A percentile compares a stretch with the other conserved stretches of the same genome.
These are phyloP conservation scores for Bothrops jararaca DNA, from an alignment of 2,113 vertebrate genomes.

Conservation along the genomic window DNA sequence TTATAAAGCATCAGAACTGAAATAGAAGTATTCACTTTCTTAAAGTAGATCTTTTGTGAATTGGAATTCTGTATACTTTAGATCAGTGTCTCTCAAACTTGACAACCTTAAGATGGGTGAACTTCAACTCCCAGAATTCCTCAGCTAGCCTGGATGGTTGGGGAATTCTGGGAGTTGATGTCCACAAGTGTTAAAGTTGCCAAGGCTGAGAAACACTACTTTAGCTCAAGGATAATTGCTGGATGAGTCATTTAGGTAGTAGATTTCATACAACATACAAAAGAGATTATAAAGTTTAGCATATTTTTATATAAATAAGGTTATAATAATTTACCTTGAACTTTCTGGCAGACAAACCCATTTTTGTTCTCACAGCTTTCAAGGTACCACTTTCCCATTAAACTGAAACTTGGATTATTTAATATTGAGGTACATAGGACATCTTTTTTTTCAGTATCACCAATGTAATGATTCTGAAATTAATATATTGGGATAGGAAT, in stretches of 20 bases:
- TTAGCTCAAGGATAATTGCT: background rate
- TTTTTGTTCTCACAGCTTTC: conserved; percentile 81
- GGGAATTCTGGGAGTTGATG: background rate
- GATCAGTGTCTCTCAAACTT: background rate
- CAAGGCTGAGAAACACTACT: background rate
- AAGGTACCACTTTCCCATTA: conserved; percentile 92
- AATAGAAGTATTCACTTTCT: background rate
- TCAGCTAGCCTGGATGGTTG: background rate
- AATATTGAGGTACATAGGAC: conserved; percentile 82
- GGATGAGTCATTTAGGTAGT: background rate
- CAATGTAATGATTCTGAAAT: conserved; percentile 63
- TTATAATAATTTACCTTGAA: conserved; percentile 74
- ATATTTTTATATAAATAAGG: conserved; percentile 1
- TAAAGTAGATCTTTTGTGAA: background rate
- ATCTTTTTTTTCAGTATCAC: conserved; percentile 56
- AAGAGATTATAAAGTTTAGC: background rate
- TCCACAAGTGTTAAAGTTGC: background rate
- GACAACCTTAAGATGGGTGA: background rate
- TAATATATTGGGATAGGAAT: conserved; percentile 31
- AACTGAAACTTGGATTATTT: conserved; percentile 85
- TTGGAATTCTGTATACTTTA: background rate
- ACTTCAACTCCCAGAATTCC: background rate
- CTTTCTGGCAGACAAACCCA: conserved; percentile 90
- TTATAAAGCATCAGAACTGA: background rate
- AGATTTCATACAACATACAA: background rate